A percentile compares a stretch with the other conserved stretches of the same genome.
Conservation (phyloP, 2,797 vertebrate species). For the Darevskia nairensis region DNA sequence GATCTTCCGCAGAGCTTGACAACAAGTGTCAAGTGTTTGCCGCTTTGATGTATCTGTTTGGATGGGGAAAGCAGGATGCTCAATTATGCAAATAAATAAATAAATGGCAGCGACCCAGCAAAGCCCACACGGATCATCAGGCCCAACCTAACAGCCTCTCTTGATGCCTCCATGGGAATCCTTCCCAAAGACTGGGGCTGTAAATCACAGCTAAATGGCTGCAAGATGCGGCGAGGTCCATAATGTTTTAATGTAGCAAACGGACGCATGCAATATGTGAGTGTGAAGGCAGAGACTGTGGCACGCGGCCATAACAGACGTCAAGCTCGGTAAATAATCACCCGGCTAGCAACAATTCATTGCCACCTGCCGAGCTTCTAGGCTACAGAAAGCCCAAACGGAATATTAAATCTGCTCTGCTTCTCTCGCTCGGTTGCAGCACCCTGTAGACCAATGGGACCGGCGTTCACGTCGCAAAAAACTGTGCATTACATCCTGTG, state of each 20-base stretch:
- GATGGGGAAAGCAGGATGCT: background rate
- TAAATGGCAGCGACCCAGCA: background rate
- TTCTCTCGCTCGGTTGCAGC: slow-evolving; percentile 20
- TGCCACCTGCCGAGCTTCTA: slow-evolving; percentile 39
- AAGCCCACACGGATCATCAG: background rate
- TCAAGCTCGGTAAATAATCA: slow-evolving; percentile 53
- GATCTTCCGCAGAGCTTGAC: background rate
- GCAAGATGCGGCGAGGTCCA: background rate
- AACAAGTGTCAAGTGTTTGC: background rate
- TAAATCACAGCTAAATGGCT: background rate
- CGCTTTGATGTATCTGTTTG: too few relatives aligned
- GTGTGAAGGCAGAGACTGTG: slow-evolving; percentile 22
- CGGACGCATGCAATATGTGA: slow-evolving; percentile 18
- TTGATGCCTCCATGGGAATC: background rate
- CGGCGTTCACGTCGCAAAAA: background rate
- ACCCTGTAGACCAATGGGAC: background rate
- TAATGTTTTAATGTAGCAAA: slow-evolving; percentile 37
- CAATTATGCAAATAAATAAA: background rate
- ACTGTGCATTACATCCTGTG: background rate
- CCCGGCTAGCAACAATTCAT: slow-evolving; percentile 45
- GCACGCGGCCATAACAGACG: slow-evolving; percentile 46
- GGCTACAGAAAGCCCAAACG: slow-evolving; percentile 41
- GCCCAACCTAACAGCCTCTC: background rate
- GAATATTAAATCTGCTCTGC: slow-evolving; percentile 49
- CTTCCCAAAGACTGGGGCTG: background rate